Evolutionary conservation across 2,113 vertebrate genomes (phyloP), one percentile per base, ranked within the genome.

Genomic region (Perca flavescens): DNA sequence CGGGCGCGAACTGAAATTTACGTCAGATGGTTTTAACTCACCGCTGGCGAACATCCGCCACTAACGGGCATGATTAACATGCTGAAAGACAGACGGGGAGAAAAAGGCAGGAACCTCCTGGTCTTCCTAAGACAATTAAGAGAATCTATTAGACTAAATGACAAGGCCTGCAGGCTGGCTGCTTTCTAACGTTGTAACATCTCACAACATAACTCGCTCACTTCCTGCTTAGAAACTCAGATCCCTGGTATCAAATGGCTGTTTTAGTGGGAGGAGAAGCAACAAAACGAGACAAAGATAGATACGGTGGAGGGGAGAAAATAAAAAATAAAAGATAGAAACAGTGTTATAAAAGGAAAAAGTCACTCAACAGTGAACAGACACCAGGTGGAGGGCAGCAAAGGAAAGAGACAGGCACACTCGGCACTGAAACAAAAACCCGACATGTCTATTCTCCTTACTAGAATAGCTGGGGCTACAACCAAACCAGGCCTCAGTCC

Each of bases 81-180:
- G 68, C 56, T 28, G 49, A 70, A 63, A 78, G 71, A 84, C 73
- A 78, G 80, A 63, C 22, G 4, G 54, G 16, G 43, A 65, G 70
- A 67, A 72, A 79, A 76, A 76, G 46, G 57, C 58, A 74, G 70
- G 40, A 79, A 85, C 60, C 64, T 63, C 57, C 58, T 70, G 53
- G 52, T 47, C 53, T 85, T 86, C 70, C 61, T 58, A 31, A 80
- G 47, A 92, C 86, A 91, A 89, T 92, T 90, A 93, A 82, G 31
- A 67, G 22, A 86, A 88, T 90, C 74, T 47, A 87, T 91, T 87
- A 40, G 77, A 73, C 65, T 82, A 79, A 88, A 90, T 50, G 79
- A 73, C 8, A 22, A 77, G 53, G 80, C 69, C 91, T 3, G 15
- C 58, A 77, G 82, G 86, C 71, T 11, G 57, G 25, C 57, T 64